Conservation (phyloP, 2,797 vertebrate species). For the Rallus crepitans region DNA sequence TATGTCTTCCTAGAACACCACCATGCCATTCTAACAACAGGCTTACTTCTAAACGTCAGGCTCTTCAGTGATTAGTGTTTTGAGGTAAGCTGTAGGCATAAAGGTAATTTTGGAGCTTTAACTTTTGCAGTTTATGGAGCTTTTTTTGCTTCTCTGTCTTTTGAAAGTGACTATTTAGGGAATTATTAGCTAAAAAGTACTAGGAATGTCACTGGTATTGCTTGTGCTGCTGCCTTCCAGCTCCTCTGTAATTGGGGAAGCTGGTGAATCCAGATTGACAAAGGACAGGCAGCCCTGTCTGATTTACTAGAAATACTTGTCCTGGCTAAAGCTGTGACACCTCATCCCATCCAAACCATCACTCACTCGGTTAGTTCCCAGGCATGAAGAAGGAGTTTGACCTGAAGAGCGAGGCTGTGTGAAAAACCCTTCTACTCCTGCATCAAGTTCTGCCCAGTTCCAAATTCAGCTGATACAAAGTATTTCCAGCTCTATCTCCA, state of each 20-base stretch:
- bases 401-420: background rate
- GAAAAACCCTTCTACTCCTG: background rate
- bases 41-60: background rate
- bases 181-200: background rate
- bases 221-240: background rate
- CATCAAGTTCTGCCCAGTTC: background rate
- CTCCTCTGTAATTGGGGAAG: background rate
- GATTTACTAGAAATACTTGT: conserved; percentile 33
- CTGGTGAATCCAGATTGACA: conserved; percentile 8
- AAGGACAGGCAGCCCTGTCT: background rate
- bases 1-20: background rate
- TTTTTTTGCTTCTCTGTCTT: background rate
- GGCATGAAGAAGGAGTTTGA: background rate
- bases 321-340: background rate
- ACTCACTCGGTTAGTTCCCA: background rate
- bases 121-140: background rate
- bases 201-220: background rate
- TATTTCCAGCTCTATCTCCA: background rate
- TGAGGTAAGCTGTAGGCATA: background rate
- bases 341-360: background rate
- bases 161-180: background rate
- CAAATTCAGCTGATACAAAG: background rate
- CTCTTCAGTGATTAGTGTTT: background rate
- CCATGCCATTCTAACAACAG: background rate
- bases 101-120: background rate